Evolutionary conservation across 1,140 invertebrate species (phyloP), one percentile per base, ranked within the genome.

Genomic region (Melanaphis sacchari): DNA sequence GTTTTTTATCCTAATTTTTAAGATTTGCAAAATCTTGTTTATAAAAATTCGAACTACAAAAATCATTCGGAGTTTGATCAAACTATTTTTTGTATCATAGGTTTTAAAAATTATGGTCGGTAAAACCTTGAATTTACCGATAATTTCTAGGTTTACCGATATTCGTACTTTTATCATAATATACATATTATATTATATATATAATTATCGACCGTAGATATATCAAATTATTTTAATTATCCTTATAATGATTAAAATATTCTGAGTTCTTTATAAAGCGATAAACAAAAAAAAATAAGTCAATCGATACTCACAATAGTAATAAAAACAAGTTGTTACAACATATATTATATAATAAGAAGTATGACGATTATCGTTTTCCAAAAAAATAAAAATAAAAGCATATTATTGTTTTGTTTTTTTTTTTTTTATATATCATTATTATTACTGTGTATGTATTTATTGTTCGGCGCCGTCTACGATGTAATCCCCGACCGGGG

Each of bases 401-500:
- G 26, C 11, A 5, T 76, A 18, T 76, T 76, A 76, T 76, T 76
- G 59, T 76, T 76, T 76, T 59, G 22, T 52, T 52, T 22, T 24
- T 52, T 18, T 81, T 38, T 82, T 40, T 41, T 40, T 24, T 41
- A 26, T 84, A 15, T 84, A 40, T 84, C 82, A 40, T 84, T 40
- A 40, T 85, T 85, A n/a, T 88, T 46, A 22, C 15, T n/a, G 31
- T 43, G 24, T 38, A 26, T 36, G 15, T 76, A 76, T 76, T 89
- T 89, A 52, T 89, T 89, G 31, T 52, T 22, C 46, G 43, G 46
- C 40, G 87, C 54, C 38, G 90, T 81, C 38, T 91, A 91, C 59
- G 21, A 26, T 9, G 31, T 46, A 91, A 91, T 91, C 54, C 90
- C 90, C 90, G 90, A n/a, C 41, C 9, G 76, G 22, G 76, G 76